Evolutionary conservation across 2,888 invertebrate species (phyloP).

Genomic region (Meganola albula): DNA sequence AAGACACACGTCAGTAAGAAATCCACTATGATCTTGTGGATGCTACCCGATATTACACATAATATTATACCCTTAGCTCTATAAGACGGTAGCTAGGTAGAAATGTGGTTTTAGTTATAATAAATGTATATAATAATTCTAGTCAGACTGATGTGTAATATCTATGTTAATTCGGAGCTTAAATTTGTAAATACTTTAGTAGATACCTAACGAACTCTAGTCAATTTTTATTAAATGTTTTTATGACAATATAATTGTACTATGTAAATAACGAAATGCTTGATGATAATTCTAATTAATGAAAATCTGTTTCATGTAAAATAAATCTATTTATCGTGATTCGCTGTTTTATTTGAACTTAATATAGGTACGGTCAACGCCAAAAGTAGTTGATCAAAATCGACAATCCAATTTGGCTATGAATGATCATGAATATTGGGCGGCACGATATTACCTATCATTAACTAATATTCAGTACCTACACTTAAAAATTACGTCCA

Average conservation of each 20-base stretch:
- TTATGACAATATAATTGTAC: slow-evolving; percentile 74
- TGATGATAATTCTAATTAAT: slow-evolving; percentile 50
- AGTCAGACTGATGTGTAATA: slow-evolving; percentile 66
- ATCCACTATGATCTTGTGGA: too few species aligned
- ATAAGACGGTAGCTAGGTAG: too few species aligned
- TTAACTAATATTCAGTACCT: too few species aligned
- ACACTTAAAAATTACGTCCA: too few species aligned
- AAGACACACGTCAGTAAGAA: too few species aligned
- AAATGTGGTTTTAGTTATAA: too few species aligned
- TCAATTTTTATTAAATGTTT: slow-evolving; percentile 73
- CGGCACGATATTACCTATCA: too few species aligned
- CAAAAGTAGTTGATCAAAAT: too few species aligned
- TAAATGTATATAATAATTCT: slow-evolving; percentile 36
- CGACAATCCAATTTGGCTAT: too few species aligned
- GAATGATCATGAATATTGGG: too few species aligned
- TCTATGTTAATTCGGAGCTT: slow-evolving; percentile 68
- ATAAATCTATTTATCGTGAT: slow-evolving; percentile 57
- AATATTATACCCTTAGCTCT: too few species aligned
- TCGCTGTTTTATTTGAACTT: slow-evolving; percentile 19
- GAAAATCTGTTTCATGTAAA: slow-evolving; percentile 58
- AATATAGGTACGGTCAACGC: neutral
- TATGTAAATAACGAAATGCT: slow-evolving; percentile 53
- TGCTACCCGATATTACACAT: too few species aligned
- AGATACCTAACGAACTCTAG: slow-evolving; percentile 66
- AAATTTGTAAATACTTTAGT: slow-evolving; percentile 69